A percentile compares a stretch with the other conserved stretches of the same genome.
These are phyloP conservation scores for Cinclus mexicanus DNA, from an alignment of 2,113 vertebrate genomes.

Conservation along the genomic window DNA sequence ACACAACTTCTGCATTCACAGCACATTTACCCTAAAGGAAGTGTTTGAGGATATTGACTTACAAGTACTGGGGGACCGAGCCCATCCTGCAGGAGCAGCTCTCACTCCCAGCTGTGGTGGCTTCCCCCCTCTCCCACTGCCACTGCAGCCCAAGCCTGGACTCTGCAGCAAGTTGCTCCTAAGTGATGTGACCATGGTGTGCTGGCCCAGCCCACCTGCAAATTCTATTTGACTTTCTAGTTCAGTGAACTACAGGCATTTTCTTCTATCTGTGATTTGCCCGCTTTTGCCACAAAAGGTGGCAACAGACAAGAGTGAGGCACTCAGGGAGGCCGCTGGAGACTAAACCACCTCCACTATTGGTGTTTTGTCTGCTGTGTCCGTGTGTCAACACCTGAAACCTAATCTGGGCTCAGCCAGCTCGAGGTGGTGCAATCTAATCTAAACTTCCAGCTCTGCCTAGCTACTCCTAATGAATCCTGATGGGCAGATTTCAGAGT, in stretches of 20 bases:
- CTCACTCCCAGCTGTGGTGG: background rate
- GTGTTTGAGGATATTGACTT: background rate
- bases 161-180: background rate
- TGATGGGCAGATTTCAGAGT: background rate
- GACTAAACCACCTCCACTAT: background rate
- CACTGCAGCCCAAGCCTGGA: background rate
- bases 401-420: background rate
- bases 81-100: background rate
- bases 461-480: background rate
- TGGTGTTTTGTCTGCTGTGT: background rate
- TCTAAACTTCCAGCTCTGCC: background rate
- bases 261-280: background rate
- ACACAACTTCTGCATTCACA: background rate
- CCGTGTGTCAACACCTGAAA: background rate
- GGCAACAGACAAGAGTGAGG: background rate
- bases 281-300: background rate
- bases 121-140: background rate
- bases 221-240: background rate
- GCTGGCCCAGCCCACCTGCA: background rate
- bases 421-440: background rate
- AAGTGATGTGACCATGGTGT: background rate
- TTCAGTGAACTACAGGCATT: background rate
- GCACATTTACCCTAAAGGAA: background rate
- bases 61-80: background rate
- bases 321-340: background rate